Percentiles rank a stretch among this genome's conserved stretches.
phyloP scores from a whole-genome alignment of 1,140 invertebrate genomes.

The Augochlora pura region DNA sequence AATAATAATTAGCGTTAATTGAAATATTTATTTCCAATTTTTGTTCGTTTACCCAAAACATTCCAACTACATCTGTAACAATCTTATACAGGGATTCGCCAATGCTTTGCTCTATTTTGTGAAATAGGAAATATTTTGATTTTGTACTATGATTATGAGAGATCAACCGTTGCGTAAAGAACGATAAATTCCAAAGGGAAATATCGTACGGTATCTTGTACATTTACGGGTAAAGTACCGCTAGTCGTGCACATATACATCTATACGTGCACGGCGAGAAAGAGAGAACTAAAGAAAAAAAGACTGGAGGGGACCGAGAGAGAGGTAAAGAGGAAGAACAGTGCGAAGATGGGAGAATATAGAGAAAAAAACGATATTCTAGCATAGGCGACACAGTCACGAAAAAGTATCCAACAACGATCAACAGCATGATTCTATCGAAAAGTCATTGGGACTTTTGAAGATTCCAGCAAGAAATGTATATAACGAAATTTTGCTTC shows the following conservation, averaged over 20 bases:
- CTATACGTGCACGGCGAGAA: conserved; percentile 9
- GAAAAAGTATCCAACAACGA: conserved; percentile 6
- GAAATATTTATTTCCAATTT: too few species aligned
- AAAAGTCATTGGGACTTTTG: neutral
- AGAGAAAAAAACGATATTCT: conserved; percentile 36
- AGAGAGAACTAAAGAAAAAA: conserved; percentile 45
- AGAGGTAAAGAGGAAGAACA: conserved; percentile 52
- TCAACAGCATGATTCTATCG: neutral
- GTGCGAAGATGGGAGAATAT: conserved; percentile 38
- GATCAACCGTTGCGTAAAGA: conserved; percentile 52
- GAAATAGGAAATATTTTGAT: conserved; percentile 7
- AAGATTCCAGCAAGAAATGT: neutral
- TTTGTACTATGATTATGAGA: conserved; percentile 30
- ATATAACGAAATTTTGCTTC: neutral
- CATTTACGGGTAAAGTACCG: conserved; percentile 72
- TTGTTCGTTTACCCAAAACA: neutral
- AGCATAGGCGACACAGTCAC: neutral
- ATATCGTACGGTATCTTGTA: conserved; percentile 70
- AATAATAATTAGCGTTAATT: too few species aligned
- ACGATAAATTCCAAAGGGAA: conserved; percentile 63
- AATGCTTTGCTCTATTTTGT: neutral
- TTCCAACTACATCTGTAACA: neutral
- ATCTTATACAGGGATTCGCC: neutral
- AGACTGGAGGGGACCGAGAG: conserved; percentile 42
- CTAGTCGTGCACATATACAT: conserved; percentile 58